phyloP scores from a whole-genome alignment of 2,797 vertebrate genomes.

The Buphagus erythrorhynchus region DNA sequence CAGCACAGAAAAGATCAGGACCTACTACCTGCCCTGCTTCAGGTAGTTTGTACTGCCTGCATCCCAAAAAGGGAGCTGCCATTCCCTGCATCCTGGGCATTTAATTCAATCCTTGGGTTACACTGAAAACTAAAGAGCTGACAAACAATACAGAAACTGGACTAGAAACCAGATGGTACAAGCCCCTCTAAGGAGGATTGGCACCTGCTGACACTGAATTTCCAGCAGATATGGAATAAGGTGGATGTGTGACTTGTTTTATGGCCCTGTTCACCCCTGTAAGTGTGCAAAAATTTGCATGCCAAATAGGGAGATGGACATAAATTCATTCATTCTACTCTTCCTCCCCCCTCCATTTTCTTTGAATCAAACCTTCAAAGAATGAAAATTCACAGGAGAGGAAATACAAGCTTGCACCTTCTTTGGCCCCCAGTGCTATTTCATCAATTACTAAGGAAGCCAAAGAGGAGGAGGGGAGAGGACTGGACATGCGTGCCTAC shows the following conservation, averaged over 20 bases:
- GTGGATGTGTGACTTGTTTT: neutral
- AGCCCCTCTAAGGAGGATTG: neutral
- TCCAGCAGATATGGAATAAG: neutral
- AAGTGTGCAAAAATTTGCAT: neutral
- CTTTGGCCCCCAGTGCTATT: neutral
- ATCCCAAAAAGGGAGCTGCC: neutral
- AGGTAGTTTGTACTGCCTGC: neutral
- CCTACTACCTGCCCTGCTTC: neutral
- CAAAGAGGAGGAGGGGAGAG: neutral
- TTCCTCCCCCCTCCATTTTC: rapidly evolving
- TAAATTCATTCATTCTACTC: neutral
- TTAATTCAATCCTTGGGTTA: neutral
- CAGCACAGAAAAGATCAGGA: neutral
- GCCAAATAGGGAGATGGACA: neutral
- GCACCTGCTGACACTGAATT: neutral
- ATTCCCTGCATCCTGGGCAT: neutral
- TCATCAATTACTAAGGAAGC: conserved; percentile 1
- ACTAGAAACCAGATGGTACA: neutral
- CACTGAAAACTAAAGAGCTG: neutral
- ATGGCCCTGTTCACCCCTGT: neutral
- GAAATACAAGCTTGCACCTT: neutral
- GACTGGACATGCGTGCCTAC: neutral
- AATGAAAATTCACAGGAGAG: neutral
- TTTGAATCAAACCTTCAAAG: neutral
- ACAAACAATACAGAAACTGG: neutral